Base-by-base conservation (phyloP, 2,113 vertebrate genomes). In the Syrrhaptes paradoxus region DNA sequence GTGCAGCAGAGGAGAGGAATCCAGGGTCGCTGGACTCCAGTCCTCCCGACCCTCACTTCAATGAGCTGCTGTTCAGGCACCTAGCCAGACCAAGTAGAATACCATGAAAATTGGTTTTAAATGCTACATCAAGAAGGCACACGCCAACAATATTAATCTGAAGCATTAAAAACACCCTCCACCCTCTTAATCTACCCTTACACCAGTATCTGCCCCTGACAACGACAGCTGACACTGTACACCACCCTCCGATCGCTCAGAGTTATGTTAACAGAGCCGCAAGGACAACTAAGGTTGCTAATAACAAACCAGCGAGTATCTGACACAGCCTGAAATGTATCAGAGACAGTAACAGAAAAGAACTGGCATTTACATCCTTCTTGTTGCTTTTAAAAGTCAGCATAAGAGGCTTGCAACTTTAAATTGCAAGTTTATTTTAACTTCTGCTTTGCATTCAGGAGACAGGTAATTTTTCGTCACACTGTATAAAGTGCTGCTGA, bases 401-500 rank as follows among this genome's bases (percentile, higher is more conserved):
- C 87, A 21, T 43, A 45, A 75, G 90, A 94, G 46, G 54, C 15
- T n/a, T 61, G 67, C 52, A 71, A 43, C 76, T 94, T 90, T 36
- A 45, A 9, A 85, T 13, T 82, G 76, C 12, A 63, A 88, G 72
- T 81, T 93, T 73, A 87, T 89, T 95, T 96, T 90, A 77, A 92
- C 86, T 88, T 81, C 61, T 91, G 84, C 79, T 94, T 90, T 81
- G 85, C 79, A 76, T 95, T 90, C 58, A 46, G 45, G 41, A 92
- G 85, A 89, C 96, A 94, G 87, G 93, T 96, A 95, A 87, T 77
- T 58, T 89, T 96, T 95, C 25, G 67, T 97, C 89, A 89, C 58
- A 66, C 74, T n/a, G 28, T 32, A 73, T 52, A 81, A 74, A 92
- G 89, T 49, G 87, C 66, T 95, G 85, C 72, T 95, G 93, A 97